Base-by-base conservation (phyloP, 2,797 vertebrate species). In the Furcifer pardalis region DNA sequence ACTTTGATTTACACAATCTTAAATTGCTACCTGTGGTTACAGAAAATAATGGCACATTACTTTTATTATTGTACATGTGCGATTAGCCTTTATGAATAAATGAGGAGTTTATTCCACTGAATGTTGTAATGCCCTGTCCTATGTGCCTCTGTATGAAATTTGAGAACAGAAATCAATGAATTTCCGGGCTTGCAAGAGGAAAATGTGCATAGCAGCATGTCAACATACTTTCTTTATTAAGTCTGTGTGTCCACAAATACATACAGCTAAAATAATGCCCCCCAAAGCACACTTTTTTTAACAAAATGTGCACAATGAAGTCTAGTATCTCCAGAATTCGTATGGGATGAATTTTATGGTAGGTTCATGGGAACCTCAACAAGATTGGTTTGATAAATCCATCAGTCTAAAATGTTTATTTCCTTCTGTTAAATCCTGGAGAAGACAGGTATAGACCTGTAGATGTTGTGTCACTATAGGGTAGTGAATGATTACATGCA, bases 401-500 rank as follows among this genome's bases (percentile, higher is more conserved):
- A 66, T 17, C 17, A 25, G 74, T 79, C 37, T 79, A 56, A 71
- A 4, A 21, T 88, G 0, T 81, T 84, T 0, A 0, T 0, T 63
- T 86, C 8, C 42, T 30, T 79, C 79, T 44, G 84, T 1, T 19
- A 37, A 52, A 49, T 30, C 7, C 42, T 71, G 75, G 5, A 0
- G 69, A 40, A 10, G 23, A 2, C 15, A 60, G 9, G 42, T 68
- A 0, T 52, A 37, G 62, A 35, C 69, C 10, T 71, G n/a, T 74
- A 69, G 35, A 25, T 44, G 7, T 49, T 80, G 49, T 82, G 59
- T 59, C 32, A 40, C 71, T 44, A 83, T 82, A 12, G 35, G 40
- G 65, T 52, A 32, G 44, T 80, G 40, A 88, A 82, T 65, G 6
- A 59, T 82, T 86, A 17, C 69, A 6, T 84, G 30, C 79, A 27